Evolutionary conservation across 2,888 invertebrate species (phyloP).

Genomic region (Morinoia aosen): DNA sequence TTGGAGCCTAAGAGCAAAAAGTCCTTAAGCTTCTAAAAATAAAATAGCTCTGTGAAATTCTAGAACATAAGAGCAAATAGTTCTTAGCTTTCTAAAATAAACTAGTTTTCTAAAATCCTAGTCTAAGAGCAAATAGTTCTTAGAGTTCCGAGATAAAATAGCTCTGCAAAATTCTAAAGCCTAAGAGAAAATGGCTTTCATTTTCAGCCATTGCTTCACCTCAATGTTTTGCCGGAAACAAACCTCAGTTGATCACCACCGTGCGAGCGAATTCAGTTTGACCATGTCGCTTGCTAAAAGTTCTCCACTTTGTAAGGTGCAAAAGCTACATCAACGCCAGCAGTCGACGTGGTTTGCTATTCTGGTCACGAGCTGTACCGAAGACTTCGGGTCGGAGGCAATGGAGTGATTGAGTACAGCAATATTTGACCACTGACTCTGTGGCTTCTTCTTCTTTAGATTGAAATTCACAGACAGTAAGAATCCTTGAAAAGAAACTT

Average conservation of each 20-base stretch:
- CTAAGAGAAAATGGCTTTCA: not conserved
- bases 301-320: not conserved
- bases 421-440: not conserved
- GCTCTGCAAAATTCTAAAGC: too few relatives aligned
- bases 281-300: not conserved
- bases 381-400: not conserved
- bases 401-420: not conserved
- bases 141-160: too few relatives aligned
- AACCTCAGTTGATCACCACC: not conserved
- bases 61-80: too few relatives aligned
- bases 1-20: too few relatives aligned
- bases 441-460: not conserved
- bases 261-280: not conserved
- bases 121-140: too few relatives aligned
- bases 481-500: not conserved
- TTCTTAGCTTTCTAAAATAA: too few relatives aligned
- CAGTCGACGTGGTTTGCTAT: not conserved
- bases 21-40: too few relatives aligned
- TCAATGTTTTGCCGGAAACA: not conserved
- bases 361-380: not conserved
- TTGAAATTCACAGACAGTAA: not conserved
- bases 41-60: too few relatives aligned
- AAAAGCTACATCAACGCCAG: not conserved
- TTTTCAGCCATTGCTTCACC: not conserved
- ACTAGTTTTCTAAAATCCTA: too few relatives aligned